These are phyloP conservation scores for Epizoanthus fatuus DNA, from an alignment of 92 coral and sea anemone genomes.

Conservation along the genomic window DNA sequence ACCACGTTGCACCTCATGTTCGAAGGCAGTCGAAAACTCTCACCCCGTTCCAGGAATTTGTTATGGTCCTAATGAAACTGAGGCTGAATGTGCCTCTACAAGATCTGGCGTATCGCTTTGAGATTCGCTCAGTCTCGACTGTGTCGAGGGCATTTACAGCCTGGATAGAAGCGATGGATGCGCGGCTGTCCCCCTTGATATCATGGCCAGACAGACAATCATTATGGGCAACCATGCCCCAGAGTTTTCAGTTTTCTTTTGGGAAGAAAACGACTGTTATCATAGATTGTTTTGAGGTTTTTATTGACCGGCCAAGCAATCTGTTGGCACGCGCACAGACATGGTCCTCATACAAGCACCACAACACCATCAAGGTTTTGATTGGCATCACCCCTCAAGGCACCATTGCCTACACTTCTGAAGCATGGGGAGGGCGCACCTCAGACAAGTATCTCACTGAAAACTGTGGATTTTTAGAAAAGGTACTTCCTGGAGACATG, in stretches of 20 bases:
- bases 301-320: slow-evolving; percentile 9
- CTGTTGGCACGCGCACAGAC: slow-evolving; percentile 22
- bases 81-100: slow-evolving; percentile 29
- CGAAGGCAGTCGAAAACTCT: slow-evolving; percentile 15
- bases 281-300: background rate
- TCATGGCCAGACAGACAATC: slow-evolving; percentile 26
- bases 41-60: background rate
- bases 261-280: slow-evolving; percentile 20
- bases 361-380: too few relatives aligned
- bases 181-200: slow-evolving; percentile 7
- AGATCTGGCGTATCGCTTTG: slow-evolving; percentile 36
- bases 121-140: background rate
- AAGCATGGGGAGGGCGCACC: slow-evolving; percentile 23
- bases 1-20: slow-evolving; percentile 25
- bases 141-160: slow-evolving; percentile 17
- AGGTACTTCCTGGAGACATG: slow-evolving; percentile 35
- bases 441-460: slow-evolving; percentile 25
- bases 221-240: slow-evolving; percentile 36
- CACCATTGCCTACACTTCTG: slow-evolving; percentile 10
- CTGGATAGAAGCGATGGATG: slow-evolving; percentile 19
- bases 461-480: slow-evolving; percentile 31
- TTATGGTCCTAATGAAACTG: background rate
- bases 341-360: slow-evolving; percentile 1
- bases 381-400: slow-evolving; percentile 26
- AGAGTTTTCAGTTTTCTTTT: slow-evolving; percentile 31